phyloP scores from a whole-genome alignment of 2,113 vertebrate genomes.

The Zapornia atra region DNA sequence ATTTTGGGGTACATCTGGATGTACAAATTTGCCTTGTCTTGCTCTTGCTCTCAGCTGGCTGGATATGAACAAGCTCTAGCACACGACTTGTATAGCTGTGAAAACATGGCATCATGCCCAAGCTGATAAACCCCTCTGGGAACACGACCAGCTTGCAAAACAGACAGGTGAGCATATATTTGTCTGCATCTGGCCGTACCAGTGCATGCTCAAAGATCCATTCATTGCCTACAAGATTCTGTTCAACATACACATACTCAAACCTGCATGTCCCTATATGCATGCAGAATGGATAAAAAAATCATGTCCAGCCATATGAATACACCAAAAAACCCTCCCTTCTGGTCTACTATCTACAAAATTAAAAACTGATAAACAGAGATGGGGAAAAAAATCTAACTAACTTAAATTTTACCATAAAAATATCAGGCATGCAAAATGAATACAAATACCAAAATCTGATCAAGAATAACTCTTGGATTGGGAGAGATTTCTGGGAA shows the following conservation, averaged over 20 bases:
- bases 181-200: neutral
- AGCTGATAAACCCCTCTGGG: neutral
- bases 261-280: rapidly evolving
- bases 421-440: neutral
- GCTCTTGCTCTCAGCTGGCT: neutral
- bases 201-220: neutral
- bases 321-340: neutral
- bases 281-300: neutral
- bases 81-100: neutral
- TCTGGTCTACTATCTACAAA: neutral
- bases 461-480: neutral
- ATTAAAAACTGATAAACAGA: neutral
- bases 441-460: neutral
- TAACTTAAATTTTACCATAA: neutral
- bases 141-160: neutral
- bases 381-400: neutral
- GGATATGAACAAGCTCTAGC: neutral
- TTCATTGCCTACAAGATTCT: neutral
- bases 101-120: neutral
- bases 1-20: neutral
- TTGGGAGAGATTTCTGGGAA: neutral
- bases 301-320: neutral
- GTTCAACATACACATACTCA: neutral
- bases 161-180: neutral
- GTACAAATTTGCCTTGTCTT: neutral